These are phyloP conservation scores for Castor canadensis DNA, from an alignment of 2,113 vertebrate species.

Conservation along the genomic window DNA sequence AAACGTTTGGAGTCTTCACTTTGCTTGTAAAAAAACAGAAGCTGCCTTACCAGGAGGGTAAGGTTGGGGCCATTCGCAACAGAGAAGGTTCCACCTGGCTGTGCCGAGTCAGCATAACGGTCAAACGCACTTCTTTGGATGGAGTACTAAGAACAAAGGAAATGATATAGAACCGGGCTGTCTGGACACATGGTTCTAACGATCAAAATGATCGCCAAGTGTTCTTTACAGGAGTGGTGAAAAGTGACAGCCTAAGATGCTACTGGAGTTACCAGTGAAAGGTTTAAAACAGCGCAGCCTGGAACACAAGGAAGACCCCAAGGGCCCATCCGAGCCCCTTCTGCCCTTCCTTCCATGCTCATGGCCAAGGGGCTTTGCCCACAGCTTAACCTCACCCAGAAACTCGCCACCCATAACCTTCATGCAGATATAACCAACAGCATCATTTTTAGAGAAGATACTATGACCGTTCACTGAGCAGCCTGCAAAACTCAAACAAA, in stretches of 20 bases:
- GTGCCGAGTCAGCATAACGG: constrained; percentile 85
- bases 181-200: fast-evolving
- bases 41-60: constrained; percentile 91
- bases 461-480: not conserved
- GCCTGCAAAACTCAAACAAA: not conserved
- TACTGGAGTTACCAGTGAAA: fast-evolving
- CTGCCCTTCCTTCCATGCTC: too few species aligned
- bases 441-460: not conserved
- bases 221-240: not conserved
- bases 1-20: constrained; percentile 94
- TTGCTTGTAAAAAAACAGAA: constrained; percentile 97
- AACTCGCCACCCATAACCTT: not conserved
- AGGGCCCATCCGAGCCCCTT: not conserved
- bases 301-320: fast-evolving
- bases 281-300: not conserved
- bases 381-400: not conserved
- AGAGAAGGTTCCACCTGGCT: constrained; percentile 84
- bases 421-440: not conserved
- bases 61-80: constrained; percentile 86
- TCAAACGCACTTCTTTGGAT: constrained; percentile 95
- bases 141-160: constrained; percentile 86
- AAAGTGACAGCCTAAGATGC: not conserved
- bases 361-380: too few species aligned
- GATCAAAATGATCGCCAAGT: not conserved
- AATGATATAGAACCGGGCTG: fast-evolving